phyloP scores from a whole-genome alignment of 2,888 invertebrate genomes.

The Lutraria lutraria region DNA sequence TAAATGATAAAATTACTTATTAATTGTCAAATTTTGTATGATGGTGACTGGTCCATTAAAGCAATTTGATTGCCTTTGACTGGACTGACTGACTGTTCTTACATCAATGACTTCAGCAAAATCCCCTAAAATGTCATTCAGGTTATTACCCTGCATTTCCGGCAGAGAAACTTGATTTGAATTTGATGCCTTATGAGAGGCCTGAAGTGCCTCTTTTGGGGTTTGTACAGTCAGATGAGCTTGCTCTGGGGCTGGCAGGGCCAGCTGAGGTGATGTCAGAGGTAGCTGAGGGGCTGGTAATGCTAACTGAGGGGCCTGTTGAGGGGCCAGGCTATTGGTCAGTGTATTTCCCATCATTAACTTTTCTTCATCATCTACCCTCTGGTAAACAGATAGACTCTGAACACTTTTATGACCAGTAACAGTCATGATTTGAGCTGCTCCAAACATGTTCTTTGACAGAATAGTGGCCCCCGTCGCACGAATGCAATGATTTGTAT shows the following conservation, averaged over 20 bases:
- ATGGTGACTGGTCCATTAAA: too few relatives aligned
- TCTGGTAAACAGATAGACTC: constrained; percentile 59
- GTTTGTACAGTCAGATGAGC: neutral
- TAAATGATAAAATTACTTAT: too few relatives aligned
- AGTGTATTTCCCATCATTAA: constrained; percentile 47
- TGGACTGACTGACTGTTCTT: too few relatives aligned
- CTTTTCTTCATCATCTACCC: constrained; percentile 56
- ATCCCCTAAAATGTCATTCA: neutral
- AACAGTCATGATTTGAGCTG: constrained; percentile 64
- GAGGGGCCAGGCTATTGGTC: neutral
- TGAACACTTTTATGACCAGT: constrained; percentile 63
- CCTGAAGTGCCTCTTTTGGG: neutral
- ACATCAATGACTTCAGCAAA: too few relatives aligned
- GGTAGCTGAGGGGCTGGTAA: neutral
- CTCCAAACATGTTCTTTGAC: constrained; percentile 46
- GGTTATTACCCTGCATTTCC: neutral
- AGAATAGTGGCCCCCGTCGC: constrained; percentile 62
- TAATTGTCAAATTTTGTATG: too few relatives aligned
- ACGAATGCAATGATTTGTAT: constrained; percentile 60
- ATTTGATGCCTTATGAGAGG: neutral
- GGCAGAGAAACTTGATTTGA: too few relatives aligned
- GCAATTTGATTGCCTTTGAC: too few relatives aligned
- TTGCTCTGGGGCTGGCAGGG: neutral
- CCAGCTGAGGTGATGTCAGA: neutral
- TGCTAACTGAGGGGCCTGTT: neutral